Percentiles rank a stretch among this genome's conserved stretches.
phyloP scores from a whole-genome alignment of 2,113 vertebrate species.

The Zonotrichia leucophrys region DNA sequence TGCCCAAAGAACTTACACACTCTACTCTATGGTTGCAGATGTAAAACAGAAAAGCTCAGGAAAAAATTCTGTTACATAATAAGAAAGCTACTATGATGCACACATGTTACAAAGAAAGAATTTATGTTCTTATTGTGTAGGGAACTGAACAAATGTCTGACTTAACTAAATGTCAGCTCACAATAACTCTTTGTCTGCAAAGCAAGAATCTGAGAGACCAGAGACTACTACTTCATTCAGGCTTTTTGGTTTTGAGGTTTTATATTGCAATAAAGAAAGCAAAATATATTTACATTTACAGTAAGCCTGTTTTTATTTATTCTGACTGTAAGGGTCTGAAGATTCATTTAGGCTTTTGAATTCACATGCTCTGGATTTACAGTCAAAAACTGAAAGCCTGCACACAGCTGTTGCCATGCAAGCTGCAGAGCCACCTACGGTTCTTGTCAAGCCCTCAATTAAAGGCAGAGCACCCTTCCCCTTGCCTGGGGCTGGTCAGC shows the following conservation, averaged over 20 bases:
- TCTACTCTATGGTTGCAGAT: not conserved
- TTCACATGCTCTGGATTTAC: constrained; percentile 15
- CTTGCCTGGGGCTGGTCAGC: constrained; percentile 16
- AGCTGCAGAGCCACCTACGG: constrained; percentile 20
- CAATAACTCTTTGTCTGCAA: constrained; percentile 61
- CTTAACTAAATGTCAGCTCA: constrained; percentile 65
- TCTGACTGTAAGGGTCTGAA: not conserved
- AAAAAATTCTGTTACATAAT: not conserved
- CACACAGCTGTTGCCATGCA: constrained; percentile 35
- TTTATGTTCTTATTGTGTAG: not conserved
- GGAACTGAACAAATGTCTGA: constrained; percentile 37
- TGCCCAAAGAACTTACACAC: not conserved
- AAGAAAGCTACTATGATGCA: constrained; percentile 8
- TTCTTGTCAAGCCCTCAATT: constrained; percentile 35
- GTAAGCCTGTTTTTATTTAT: not conserved
- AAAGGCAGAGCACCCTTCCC: constrained; percentile 34
- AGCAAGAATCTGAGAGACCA: constrained; percentile 16
- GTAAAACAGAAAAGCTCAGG: not conserved
- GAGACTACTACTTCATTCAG: constrained; percentile 52
- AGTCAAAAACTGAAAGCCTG: constrained; percentile 3
- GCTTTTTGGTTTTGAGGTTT: not conserved
- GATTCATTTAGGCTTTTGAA: not conserved
- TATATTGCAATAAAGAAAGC: not conserved
- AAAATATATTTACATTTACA: not conserved
- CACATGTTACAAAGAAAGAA: not conserved